These are phyloP conservation scores for Irena cyanogastra DNA, from an alignment of 2,113 vertebrate species.

Conservation along the genomic window DNA sequence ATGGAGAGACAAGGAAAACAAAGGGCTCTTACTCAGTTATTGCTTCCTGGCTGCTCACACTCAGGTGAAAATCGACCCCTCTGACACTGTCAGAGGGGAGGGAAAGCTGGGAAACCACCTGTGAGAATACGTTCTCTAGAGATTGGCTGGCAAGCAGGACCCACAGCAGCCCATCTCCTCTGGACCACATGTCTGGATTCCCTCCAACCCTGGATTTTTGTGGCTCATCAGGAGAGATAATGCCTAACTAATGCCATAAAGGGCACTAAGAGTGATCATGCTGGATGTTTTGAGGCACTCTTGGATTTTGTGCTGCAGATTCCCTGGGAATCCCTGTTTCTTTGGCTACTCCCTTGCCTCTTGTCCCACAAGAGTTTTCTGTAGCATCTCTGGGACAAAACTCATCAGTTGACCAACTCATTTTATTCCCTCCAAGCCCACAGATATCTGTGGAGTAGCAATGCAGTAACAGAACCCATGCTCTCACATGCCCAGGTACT, in stretches of 20 bases:
- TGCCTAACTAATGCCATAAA: rapidly evolving
- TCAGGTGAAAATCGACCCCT: not conserved
- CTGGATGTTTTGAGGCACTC: not conserved
- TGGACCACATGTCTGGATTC: not conserved
- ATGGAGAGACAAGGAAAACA: not conserved
- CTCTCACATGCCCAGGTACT: not conserved
- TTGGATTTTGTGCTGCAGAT: not conserved
- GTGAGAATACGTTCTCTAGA: not conserved
- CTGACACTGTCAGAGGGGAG: not conserved
- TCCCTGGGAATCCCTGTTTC: not conserved
- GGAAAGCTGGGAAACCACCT: not conserved
- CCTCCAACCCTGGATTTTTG: rapidly evolving
- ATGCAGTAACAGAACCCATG: rapidly evolving
- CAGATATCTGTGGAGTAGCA: not conserved
- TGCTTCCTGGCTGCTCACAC: not conserved
- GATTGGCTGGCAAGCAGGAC: not conserved
- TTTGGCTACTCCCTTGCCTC: not conserved
- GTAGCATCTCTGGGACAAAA: not conserved
- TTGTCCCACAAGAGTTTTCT: not conserved
- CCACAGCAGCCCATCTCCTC: not conserved
- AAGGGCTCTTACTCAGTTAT: not conserved
- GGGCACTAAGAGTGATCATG: rapidly evolving
- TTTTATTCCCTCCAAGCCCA: not conserved
- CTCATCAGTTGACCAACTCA: not conserved
- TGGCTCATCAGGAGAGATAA: not conserved